These are phyloP conservation scores for Tuta absoluta DNA, from an alignment of 2,888 invertebrate genomes.

Conservation along the genomic window DNA sequence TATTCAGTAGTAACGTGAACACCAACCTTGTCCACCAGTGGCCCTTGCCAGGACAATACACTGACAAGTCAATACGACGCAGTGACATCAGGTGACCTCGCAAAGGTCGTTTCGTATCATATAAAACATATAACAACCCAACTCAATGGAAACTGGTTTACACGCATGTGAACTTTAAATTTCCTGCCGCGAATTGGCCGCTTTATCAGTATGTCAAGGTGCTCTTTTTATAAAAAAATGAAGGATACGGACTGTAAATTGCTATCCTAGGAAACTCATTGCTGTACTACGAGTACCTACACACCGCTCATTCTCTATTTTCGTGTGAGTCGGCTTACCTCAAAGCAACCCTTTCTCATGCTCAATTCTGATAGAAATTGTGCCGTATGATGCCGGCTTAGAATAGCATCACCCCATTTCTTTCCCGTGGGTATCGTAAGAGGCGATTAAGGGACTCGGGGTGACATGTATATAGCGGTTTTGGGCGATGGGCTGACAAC, in stretches of 20 bases:
- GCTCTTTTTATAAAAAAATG: not conserved
- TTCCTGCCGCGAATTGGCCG: constrained; percentile 31
- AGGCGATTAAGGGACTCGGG: too few species aligned
- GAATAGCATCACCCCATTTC: too few species aligned
- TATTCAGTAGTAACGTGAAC: not conserved
- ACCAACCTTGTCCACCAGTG: constrained; percentile 34
- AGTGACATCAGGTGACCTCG: constrained; percentile 60
- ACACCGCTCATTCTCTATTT: too few species aligned
- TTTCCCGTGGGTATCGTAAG: too few species aligned
- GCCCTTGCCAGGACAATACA: constrained; percentile 25
- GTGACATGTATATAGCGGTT: too few species aligned
- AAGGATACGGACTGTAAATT: not conserved
- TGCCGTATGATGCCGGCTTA: too few species aligned
- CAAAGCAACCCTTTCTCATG: too few species aligned
- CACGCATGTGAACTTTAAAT: constrained; percentile 31
- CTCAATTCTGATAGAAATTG: too few species aligned
- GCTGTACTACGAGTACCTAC: too few species aligned
- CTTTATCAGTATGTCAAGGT: constrained; percentile 33
- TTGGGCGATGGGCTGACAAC: too few species aligned
- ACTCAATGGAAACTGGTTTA: constrained; percentile 65
- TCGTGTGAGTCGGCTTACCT: too few species aligned
- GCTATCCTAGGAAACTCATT: too few species aligned
- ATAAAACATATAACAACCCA: constrained; percentile 38
- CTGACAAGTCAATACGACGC: constrained; percentile 21
- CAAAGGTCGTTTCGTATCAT: constrained; percentile 59